phyloP scores from a whole-genome alignment of 2,888 invertebrate genomes.

The Drosophila tanythrix region DNA sequence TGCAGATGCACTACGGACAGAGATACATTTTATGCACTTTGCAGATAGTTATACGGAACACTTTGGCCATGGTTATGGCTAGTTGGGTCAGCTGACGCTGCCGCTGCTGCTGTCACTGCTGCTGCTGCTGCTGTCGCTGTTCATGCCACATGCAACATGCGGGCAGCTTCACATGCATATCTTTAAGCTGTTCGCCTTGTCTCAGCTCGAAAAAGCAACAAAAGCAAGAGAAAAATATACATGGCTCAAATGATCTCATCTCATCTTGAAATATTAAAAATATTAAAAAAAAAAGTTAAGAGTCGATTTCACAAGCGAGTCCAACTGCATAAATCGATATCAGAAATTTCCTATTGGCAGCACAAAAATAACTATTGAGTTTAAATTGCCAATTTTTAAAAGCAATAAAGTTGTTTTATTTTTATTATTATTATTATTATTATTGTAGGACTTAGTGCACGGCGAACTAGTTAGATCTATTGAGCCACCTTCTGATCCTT shows the following conservation, averaged over 20 bases:
- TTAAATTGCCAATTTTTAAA: not conserved
- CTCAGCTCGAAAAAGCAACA: constrained; percentile 6
- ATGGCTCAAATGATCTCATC: not conserved
- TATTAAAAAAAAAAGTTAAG: not conserved
- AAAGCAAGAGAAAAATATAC: not conserved
- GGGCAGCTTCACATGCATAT: constrained; percentile 44
- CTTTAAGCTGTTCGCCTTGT: constrained; percentile 36
- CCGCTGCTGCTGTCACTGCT: not conserved
- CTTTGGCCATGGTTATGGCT: constrained; percentile 54
- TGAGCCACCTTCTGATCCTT: too few species aligned
- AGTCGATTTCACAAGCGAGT: not conserved
- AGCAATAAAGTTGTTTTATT: not conserved
- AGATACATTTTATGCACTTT: constrained; percentile 54
- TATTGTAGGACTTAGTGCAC: too few species aligned
- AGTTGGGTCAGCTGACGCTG: constrained; percentile 20
- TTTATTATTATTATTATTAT: not conserved
- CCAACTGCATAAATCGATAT: not conserved
- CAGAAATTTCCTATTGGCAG: not conserved
- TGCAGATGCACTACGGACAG: constrained; percentile 29
- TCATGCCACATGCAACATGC: constrained; percentile 31
- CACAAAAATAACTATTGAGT: not conserved
- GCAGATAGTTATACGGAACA: constrained; percentile 32
- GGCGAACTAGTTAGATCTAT: not conserved
- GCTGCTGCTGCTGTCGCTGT: constrained; percentile 3
- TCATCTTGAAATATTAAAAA: not conserved